Percentiles rank a stretch among this genome's conserved stretches.
Conservation (phyloP, 2,797 vertebrate species). For the Spheniscus humboldti region DNA sequence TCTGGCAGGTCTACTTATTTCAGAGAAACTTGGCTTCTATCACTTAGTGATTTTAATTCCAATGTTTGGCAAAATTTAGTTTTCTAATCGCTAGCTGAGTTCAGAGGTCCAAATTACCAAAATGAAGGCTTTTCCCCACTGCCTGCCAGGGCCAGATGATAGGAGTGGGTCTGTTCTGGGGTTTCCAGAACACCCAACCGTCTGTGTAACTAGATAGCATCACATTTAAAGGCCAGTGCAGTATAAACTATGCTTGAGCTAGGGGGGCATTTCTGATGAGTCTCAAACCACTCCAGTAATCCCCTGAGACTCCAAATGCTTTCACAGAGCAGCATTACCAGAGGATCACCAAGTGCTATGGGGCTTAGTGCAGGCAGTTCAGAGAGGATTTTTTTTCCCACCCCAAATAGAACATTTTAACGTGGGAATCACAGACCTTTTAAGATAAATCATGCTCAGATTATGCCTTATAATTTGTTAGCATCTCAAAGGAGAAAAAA, state of each 20-base stretch:
- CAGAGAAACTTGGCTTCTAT: not conserved
- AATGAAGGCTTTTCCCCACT: not conserved
- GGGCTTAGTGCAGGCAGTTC: not conserved
- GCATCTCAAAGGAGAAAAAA: not conserved
- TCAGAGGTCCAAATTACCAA: not conserved
- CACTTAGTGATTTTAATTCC: conserved; percentile 11
- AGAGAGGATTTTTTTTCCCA: not conserved
- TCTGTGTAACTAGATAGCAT: not conserved
- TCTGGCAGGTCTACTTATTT: not conserved
- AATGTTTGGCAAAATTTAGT: not conserved
- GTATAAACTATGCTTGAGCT: not conserved
- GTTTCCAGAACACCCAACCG: not conserved
- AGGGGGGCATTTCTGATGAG: not conserved
- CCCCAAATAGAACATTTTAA: not conserved
- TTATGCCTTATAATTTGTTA: not conserved
- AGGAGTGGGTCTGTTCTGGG: not conserved
- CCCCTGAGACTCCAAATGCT: not conserved
- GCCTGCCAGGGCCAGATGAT: not conserved
- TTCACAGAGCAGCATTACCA: not conserved
- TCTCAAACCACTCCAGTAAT: not conserved
- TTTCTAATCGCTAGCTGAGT: not conserved
- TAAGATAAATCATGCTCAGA: not conserved
- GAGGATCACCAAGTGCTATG: not conserved
- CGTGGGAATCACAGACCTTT: not conserved
- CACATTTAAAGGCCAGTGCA: not conserved